These are phyloP conservation scores for Steatornis caripensis DNA, from an alignment of 2,113 vertebrate genomes.

Conservation along the genomic window DNA sequence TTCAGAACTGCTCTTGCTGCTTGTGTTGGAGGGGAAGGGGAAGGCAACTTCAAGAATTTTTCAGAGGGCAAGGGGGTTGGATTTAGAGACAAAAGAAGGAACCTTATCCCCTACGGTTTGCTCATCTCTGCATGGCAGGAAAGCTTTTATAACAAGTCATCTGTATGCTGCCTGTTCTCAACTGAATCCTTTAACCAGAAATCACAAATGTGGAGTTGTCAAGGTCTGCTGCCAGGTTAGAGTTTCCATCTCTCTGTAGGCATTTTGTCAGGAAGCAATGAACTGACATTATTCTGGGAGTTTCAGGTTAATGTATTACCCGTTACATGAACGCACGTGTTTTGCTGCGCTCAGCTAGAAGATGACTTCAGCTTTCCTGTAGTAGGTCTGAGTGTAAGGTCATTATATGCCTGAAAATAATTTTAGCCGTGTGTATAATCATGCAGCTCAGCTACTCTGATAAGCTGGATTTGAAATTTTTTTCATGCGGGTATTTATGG, in stretches of 20 bases:
- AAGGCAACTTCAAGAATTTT: neutral
- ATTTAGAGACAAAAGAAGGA: neutral
- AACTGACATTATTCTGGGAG: neutral
- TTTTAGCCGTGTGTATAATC: neutral
- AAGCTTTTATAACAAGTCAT: neutral
- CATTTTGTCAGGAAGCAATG: neutral
- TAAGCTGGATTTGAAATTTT: neutral
- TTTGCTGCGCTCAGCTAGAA: neutral
- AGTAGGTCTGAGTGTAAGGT: neutral
- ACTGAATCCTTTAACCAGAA: neutral
- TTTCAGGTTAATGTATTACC: neutral
- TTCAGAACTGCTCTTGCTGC: neutral
- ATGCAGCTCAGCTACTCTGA: neutral
- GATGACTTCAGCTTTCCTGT: neutral
- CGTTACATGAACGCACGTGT: neutral
- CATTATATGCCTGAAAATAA: neutral
- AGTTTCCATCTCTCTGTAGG: neutral
- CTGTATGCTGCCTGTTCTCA: neutral
- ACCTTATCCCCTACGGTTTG: neutral
- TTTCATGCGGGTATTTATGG: neutral
- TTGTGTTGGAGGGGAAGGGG: neutral
- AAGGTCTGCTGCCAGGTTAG: neutral
- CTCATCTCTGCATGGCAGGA: neutral
- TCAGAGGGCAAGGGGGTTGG: fast-evolving
- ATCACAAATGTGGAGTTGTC: neutral